phyloP scores from a whole-genome alignment of 2,888 invertebrate species.

The Xylota sylvarum region DNA sequence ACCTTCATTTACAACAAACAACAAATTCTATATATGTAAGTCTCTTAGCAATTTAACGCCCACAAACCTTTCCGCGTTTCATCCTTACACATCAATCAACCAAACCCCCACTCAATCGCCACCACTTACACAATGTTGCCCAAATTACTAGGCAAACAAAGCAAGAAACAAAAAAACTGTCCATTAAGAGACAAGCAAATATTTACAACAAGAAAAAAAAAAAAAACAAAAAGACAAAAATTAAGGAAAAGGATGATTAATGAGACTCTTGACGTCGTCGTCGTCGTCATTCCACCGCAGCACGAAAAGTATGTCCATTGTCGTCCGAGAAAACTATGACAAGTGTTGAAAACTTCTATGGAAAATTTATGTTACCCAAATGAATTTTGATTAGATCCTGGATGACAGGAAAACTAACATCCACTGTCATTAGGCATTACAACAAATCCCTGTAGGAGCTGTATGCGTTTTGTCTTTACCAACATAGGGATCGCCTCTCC shows the following conservation, averaged over 20 bases:
- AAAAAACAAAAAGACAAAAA: background rate
- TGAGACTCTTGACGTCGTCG: slow-evolving; percentile 22
- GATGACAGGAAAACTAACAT: slow-evolving; percentile 72
- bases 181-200: slow-evolving; percentile 46
- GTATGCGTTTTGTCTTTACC: slow-evolving; percentile 50
- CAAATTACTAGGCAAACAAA: slow-evolving; percentile 51
- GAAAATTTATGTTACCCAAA: slow-evolving; percentile 68
- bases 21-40: slow-evolving; percentile 9
- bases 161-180: slow-evolving; percentile 22
- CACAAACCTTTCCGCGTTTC: slow-evolving; percentile 8
- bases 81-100: slow-evolving; percentile 44
- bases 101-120: slow-evolving; percentile 10
- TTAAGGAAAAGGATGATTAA: slow-evolving; percentile 49
- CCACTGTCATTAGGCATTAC: slow-evolving; percentile 73
- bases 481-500: background rate
- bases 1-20: slow-evolving; percentile 7
- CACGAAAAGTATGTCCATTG: slow-evolving; percentile 9
- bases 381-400: slow-evolving; percentile 74
- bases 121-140: slow-evolving; percentile 36
- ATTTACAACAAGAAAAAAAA: slow-evolving; percentile 23
- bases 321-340: slow-evolving; percentile 43
- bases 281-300: background rate
- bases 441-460: slow-evolving; percentile 60
- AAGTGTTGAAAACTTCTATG: slow-evolving; percentile 54
- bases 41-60: slow-evolving; percentile 12